phyloP scores from a whole-genome alignment of 1,140 invertebrate species.

The Solenopsis invicta region DNA sequence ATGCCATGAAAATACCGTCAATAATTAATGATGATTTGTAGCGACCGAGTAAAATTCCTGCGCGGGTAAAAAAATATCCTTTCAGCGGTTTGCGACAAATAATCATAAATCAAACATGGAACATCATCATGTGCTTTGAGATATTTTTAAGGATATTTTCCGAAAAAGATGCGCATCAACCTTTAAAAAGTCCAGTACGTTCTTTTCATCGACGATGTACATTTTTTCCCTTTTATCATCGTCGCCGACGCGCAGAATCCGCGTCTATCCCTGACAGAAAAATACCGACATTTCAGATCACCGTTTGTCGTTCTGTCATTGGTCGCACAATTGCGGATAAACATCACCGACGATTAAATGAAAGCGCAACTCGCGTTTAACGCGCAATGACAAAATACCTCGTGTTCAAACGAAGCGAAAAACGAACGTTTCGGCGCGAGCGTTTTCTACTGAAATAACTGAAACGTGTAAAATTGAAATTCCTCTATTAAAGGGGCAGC shows the following conservation, averaged over 20 bases:
- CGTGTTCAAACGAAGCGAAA: conserved; percentile 12
- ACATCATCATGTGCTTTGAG: neutral
- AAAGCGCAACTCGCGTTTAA: conserved; percentile 24
- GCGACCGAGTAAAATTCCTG: neutral
- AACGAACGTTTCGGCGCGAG: neutral
- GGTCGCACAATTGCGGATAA: neutral
- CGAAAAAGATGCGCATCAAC: neutral
- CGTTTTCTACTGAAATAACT: conserved; percentile 31
- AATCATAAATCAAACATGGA: conserved; percentile 31
- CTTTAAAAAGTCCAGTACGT: neutral
- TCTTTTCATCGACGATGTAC: neutral
- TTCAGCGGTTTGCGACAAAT: neutral
- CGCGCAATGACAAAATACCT: conserved; percentile 48
- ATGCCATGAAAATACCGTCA: neutral
- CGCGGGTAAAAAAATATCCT: neutral
- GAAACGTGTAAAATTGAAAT: conserved; percentile 43
- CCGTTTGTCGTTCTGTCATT: neutral
- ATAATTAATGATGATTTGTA: neutral
- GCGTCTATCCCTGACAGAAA: conserved; percentile 4
- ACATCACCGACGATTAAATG: conserved; percentile 21
- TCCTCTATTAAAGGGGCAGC: conserved; percentile 26
- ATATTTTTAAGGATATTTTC: neutral
- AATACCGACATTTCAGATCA: neutral
- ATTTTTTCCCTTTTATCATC: neutral
- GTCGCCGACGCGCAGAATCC: neutral